A percentile compares a stretch with the other conserved stretches of the same genome.
Evolutionary conservation across 2,888 invertebrate species (phyloP).

Genomic region (Byasa hedistus): DNA sequence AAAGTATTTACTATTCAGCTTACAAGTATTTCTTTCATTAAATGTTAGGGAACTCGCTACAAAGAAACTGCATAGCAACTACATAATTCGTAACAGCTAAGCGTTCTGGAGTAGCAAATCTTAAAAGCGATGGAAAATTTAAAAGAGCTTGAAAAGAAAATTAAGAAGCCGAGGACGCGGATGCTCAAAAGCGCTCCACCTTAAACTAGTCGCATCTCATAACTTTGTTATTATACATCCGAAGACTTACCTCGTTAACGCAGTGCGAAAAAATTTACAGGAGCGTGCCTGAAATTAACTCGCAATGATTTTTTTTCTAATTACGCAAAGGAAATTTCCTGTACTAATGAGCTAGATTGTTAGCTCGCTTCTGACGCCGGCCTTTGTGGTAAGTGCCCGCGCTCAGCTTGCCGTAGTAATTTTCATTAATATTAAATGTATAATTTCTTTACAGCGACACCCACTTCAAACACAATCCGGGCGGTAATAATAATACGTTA

Average conservation of each 20-base stretch:
- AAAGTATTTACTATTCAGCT: conserved; percentile 6
- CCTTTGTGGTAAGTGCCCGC: conserved; percentile 54
- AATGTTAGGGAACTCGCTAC: conserved; percentile 13
- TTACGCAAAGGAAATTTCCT: conserved; percentile 53
- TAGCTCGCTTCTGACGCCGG: conserved; percentile 45
- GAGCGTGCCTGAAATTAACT: conserved; percentile 65
- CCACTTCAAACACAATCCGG: conserved; percentile 3
- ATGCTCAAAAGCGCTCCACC: conserved; percentile 51
- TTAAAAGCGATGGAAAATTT: conserved; percentile 67
- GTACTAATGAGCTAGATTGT: conserved; percentile 70
- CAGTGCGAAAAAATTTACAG: conserved; percentile 56
- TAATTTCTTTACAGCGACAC: conserved; percentile 17
- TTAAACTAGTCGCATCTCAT: conserved; percentile 58
- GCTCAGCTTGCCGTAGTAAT: conserved; percentile 48
- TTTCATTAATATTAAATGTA: conserved; percentile 47
- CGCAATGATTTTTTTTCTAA: conserved; percentile 52
- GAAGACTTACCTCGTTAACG: conserved; percentile 71
- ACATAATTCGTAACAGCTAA: conserved; percentile 53
- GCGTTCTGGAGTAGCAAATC: conserved; percentile 50
- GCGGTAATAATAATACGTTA: conserved; percentile 7
- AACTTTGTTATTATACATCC: conserved; percentile 65
- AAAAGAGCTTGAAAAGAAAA: conserved; percentile 70
- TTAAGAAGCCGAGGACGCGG: conserved; percentile 57
- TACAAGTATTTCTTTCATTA: conserved; percentile 14
- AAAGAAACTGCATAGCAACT: conserved; percentile 42